Evolutionary conservation across 92 coral and sea anemone genomes (phyloP).

Genomic region (Umimayanthus chanpuru): DNA sequence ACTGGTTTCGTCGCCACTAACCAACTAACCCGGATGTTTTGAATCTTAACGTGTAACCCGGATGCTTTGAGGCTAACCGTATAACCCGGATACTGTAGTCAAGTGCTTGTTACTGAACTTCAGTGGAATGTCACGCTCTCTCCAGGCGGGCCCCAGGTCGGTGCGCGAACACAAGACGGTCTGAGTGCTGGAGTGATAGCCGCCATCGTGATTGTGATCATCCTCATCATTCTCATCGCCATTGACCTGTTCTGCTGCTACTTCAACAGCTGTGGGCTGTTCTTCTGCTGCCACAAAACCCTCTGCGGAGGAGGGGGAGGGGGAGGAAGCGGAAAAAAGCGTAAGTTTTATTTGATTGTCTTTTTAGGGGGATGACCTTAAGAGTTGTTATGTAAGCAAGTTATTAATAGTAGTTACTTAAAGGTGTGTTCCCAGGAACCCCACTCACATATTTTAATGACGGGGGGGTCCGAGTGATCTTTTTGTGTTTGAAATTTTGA

Average conservation of each 20-base stretch:
- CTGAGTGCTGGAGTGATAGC: conserved; percentile 89
- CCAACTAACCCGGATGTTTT: conserved; percentile 27
- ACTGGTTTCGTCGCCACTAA: not conserved
- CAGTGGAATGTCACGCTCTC: conserved; percentile 32
- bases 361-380: not conserved
- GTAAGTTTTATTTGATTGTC: conserved; percentile 17
- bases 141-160: conserved; percentile 50
- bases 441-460: no score
- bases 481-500: no score
- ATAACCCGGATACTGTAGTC: not conserved
- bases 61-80: not conserved
- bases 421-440: no score
- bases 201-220: conserved; percentile 86
- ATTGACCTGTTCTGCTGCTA: conserved; percentile 96
- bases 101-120: conserved; percentile 28
- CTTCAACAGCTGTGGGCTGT: conserved; percentile 89
- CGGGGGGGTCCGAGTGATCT: no score
- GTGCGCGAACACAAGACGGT: conserved; percentile 58
- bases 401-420: no score
- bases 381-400: no score
- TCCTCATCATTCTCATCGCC: conserved; percentile 84
- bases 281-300: conserved; percentile 77
- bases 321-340: conserved; percentile 6
- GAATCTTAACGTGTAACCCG: conserved; percentile 10
- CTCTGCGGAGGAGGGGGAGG: conserved; percentile 62